Evolutionary conservation across 2,113 vertebrate genomes (phyloP).

Genomic region (Chaetorhynchus papuensis): DNA sequence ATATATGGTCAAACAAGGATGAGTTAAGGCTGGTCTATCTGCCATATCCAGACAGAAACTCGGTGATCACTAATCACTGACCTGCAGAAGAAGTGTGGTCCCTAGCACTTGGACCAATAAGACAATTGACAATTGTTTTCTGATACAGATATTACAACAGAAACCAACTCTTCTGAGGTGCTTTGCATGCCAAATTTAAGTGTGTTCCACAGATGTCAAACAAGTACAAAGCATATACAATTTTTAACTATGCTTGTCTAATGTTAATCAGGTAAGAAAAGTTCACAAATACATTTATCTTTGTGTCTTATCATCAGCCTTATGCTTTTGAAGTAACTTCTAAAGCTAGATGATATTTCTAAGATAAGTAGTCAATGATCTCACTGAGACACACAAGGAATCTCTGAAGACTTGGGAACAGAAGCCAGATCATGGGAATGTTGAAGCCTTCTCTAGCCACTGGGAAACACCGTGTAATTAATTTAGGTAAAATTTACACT

Average conservation of each 20-base stretch:
- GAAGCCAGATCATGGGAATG: background rate
- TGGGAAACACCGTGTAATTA: background rate
- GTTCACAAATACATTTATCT: background rate
- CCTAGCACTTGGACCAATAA: background rate
- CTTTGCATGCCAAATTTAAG: background rate
- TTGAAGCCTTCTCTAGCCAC: background rate
- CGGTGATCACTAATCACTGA: background rate
- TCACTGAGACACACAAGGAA: background rate
- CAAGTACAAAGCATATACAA: background rate
- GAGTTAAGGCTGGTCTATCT: background rate
- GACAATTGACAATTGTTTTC: background rate
- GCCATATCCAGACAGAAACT: background rate
- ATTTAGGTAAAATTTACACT: constrained; percentile 26
- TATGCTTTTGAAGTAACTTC: background rate
- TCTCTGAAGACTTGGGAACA: background rate
- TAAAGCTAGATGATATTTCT: background rate
- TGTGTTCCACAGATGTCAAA: background rate
- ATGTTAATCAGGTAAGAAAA: background rate
- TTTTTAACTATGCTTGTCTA: background rate
- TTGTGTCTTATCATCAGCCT: background rate
- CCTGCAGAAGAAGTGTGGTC: background rate
- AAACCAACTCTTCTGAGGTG: background rate
- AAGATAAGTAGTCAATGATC: background rate
- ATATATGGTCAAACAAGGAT: background rate
- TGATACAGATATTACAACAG: constrained; percentile 2